Percentiles rank a stretch among this genome's conserved stretches.
Conservation (phyloP, 2,888 invertebrate species). For the Rutpela maculata region DNA sequence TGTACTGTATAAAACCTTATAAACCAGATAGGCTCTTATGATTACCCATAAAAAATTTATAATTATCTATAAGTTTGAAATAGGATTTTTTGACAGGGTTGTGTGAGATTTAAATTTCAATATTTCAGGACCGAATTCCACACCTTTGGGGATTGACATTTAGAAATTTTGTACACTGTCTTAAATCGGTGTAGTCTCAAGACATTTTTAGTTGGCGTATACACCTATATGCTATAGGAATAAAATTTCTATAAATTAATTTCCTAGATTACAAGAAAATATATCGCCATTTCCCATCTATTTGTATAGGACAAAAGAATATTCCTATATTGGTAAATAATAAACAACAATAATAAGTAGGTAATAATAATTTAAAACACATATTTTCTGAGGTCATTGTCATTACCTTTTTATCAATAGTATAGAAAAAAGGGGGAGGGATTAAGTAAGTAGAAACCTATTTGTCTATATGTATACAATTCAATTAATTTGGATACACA, state of each 20-base stretch:
- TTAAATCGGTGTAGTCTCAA: too few relatives aligned
- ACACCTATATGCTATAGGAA: too few relatives aligned
- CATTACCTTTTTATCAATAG: neutral
- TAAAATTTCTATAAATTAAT: slow-evolving; percentile 4
- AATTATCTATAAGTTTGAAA: too few relatives aligned
- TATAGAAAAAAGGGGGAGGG: neutral
- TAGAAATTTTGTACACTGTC: too few relatives aligned
- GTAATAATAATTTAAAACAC: neutral
- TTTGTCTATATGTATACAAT: neutral
- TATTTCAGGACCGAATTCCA: too few relatives aligned
- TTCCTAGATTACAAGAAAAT: neutral
- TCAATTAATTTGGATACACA: neutral
- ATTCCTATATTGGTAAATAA: neutral
- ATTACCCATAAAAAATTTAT: too few relatives aligned
- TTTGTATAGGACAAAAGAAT: neutral
- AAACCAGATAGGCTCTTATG: too few relatives aligned
- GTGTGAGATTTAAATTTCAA: too few relatives aligned
- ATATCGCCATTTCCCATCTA: neutral
- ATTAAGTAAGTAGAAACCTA: neutral
- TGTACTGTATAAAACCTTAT: too few relatives aligned
- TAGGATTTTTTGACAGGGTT: too few relatives aligned
- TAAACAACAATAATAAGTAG: neutral
- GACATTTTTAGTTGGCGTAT: too few relatives aligned
- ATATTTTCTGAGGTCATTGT: neutral
- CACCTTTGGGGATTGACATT: too few relatives aligned